These are phyloP conservation scores for Mimas tiliae DNA, from an alignment of 2,888 invertebrate species.

Conservation along the genomic window DNA sequence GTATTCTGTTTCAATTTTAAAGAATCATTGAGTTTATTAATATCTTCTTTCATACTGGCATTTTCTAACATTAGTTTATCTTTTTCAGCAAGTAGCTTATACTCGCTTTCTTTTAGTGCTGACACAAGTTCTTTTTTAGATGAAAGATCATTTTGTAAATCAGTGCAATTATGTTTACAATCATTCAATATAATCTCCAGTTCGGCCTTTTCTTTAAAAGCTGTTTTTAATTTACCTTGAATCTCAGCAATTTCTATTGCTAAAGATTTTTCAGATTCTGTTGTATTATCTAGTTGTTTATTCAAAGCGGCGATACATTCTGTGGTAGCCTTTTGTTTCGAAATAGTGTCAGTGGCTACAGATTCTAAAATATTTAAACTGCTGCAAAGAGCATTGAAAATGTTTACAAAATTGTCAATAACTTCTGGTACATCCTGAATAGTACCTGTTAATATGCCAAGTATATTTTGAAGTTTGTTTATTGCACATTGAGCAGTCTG, in stretches of 20 bases:
- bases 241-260: constrained; percentile 34
- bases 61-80: constrained; percentile 27
- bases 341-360: constrained; percentile 44
- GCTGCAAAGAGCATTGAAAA: constrained; percentile 49
- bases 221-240: constrained; percentile 35
- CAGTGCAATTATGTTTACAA: constrained; percentile 20
- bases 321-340: constrained; percentile 46
- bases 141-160: constrained; percentile 20
- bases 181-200: constrained; percentile 13
- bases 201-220: constrained; percentile 34
- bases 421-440: constrained; percentile 51
- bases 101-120: constrained; percentile 38
- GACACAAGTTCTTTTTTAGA: constrained; percentile 39
- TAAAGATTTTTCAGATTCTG: constrained; percentile 25
- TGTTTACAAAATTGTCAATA: constrained; percentile 50
- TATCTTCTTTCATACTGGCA: neutral
- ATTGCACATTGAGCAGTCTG: constrained; percentile 49
- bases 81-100: constrained; percentile 33
- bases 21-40: constrained; percentile 35
- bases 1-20: constrained; percentile 43
- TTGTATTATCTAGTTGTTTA: constrained; percentile 18
- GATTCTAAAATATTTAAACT: constrained; percentile 53
- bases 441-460: constrained; percentile 51
- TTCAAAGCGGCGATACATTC: constrained; percentile 39
- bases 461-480: constrained; percentile 50